These are phyloP conservation scores for Diceros bicornis DNA, from an alignment of 2,797 vertebrate species.

Conservation along the genomic window DNA sequence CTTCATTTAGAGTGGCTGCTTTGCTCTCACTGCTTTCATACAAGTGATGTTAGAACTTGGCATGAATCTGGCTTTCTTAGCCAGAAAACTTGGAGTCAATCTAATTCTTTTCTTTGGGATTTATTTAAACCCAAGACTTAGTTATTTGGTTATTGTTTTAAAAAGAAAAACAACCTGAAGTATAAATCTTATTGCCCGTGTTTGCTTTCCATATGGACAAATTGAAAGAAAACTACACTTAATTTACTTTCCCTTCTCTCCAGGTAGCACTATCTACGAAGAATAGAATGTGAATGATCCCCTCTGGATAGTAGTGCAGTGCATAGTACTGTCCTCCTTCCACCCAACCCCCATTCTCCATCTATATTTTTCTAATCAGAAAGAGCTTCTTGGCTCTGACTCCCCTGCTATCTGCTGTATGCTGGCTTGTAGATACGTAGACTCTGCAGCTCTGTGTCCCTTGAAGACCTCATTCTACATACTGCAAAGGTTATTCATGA, in stretches of 20 bases:
- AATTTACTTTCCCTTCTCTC: not conserved
- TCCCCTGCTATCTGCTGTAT: not conserved
- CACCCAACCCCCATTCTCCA: not conserved
- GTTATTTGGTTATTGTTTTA: slow-evolving; percentile 60
- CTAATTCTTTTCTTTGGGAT: slow-evolving; percentile 62
- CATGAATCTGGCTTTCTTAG: slow-evolving; percentile 14
- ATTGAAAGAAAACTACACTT: not conserved
- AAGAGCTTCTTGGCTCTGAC: not conserved
- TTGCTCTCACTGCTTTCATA: not conserved
- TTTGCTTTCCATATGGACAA: slow-evolving; percentile 1
- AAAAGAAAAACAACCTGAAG: slow-evolving; percentile 1
- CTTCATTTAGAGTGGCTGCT: slow-evolving; percentile 7
- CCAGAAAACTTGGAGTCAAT: slow-evolving; percentile 30
- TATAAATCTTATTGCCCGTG: not conserved
- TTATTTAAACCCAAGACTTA: slow-evolving; percentile 56
- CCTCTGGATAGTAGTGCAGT: not conserved
- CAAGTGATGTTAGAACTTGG: slow-evolving; percentile 48
- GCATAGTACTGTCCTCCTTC: not conserved
- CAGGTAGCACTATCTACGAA: not conserved
- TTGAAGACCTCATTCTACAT: not conserved
- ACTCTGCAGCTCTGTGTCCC: not conserved
- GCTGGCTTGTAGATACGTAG: not conserved
- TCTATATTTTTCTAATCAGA: not conserved
- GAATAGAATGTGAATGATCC: not conserved
- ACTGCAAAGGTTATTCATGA: not conserved